Conservation (phyloP, 2,797 vertebrate genomes). For the Steatocranus sp. region DNA sequence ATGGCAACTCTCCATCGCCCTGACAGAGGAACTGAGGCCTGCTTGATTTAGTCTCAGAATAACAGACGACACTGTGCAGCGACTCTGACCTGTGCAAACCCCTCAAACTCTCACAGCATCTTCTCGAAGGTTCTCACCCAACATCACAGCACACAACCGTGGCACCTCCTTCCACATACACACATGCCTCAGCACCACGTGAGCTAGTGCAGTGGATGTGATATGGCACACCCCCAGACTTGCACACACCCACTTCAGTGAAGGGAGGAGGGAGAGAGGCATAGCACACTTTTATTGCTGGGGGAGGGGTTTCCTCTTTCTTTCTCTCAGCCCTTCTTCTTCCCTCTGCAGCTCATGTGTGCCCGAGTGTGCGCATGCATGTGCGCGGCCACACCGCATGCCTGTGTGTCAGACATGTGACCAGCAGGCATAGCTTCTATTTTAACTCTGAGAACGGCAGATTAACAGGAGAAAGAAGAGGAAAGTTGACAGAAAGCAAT, state of each 20-base stretch:
- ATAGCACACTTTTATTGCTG: not conserved
- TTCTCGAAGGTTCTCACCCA: not conserved
- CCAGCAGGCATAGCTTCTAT: constrained; percentile 68
- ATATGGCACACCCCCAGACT: constrained; percentile 60
- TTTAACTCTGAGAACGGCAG: constrained; percentile 65
- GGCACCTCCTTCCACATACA: not conserved
- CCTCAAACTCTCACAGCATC: not conserved
- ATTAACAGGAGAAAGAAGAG: not conserved
- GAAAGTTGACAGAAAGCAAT: not conserved
- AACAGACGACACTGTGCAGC: not conserved
- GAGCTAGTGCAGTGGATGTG: constrained; percentile 51
- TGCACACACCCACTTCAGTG: constrained; percentile 46
- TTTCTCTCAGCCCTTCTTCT: not conserved
- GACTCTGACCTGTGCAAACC: not conserved
- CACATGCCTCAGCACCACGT: constrained; percentile 43
- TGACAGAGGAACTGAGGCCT: not conserved
- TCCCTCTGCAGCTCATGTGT: constrained; percentile 34
- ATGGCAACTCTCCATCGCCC: not conserved
- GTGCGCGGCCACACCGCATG: constrained; percentile 54
- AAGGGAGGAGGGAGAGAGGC: not conserved
- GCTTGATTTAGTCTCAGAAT: not conserved
- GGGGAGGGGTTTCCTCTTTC: constrained; percentile 27
- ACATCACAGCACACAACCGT: not conserved
- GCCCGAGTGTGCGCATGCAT: not conserved
- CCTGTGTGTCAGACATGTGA: constrained; percentile 73